Conservation (phyloP, 2,113 vertebrate genomes). For the Rhynchomys soricoides region DNA sequence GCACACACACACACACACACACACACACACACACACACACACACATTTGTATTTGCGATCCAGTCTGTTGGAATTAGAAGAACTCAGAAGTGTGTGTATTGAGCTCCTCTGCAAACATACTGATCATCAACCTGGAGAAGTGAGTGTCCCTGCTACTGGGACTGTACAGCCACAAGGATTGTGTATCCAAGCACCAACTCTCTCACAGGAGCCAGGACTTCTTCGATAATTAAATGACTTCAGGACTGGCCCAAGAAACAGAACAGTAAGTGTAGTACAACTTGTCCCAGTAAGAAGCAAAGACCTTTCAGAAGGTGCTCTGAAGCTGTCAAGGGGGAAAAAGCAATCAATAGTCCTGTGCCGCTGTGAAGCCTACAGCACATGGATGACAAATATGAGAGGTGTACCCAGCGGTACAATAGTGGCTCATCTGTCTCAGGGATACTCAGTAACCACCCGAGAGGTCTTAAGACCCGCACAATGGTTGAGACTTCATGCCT, state of each 20-base stretch:
- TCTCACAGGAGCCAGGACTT: neutral
- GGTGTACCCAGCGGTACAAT: neutral
- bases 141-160: neutral
- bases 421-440: neutral
- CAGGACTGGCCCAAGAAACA: neutral
- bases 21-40: neutral
- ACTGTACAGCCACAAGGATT: neutral
- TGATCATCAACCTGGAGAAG: neutral
- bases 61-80: neutral
- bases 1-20: neutral
- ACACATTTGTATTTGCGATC: neutral
- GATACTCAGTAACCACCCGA: neutral
- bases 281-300: neutral
- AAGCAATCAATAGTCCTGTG: neutral
- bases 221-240: neutral
- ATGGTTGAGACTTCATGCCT: too few species aligned
- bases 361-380: neutral
- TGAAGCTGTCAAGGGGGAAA: neutral
- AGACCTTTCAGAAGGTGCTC: neutral
- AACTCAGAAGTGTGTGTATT: neutral
- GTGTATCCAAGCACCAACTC: neutral
- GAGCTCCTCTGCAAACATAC: neutral
- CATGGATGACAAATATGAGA: neutral
- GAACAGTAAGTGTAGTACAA: neutral
- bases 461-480: neutral